phyloP scores from a whole-genome alignment of 1,140 invertebrate genomes.

The Chrysoperla carnea region DNA sequence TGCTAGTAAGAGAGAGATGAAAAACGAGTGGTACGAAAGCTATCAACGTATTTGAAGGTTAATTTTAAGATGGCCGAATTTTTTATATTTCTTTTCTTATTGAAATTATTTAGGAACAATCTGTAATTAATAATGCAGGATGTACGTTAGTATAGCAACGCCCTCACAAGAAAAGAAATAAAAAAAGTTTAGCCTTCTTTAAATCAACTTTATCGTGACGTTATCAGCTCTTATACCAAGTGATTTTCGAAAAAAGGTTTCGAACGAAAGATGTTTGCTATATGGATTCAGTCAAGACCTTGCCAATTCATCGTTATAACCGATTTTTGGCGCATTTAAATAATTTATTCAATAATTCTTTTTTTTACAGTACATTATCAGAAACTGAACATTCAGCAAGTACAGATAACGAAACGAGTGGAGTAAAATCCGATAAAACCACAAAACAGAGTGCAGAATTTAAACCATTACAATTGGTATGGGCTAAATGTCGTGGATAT shows the following conservation, averaged over 20 bases:
- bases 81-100: background rate
- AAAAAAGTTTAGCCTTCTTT: no score
- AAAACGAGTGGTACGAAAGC: background rate
- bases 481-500: constrained; percentile 92
- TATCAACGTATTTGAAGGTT: background rate
- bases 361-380: constrained; percentile 5
- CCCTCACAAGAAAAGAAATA: no score
- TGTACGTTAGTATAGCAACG: no score
- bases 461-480: constrained; percentile 79
- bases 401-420: constrained; percentile 10
- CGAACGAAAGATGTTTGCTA: no score
- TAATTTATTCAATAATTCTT: background rate
- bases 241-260: no score
- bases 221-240: no score
- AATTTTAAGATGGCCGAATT: no score
- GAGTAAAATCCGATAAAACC: constrained; percentile 9
- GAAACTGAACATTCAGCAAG: constrained; percentile 4
- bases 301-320: no score
- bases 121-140: no score
- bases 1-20: background rate
- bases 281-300: no score
- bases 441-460: constrained; percentile 18
- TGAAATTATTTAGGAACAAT: background rate
- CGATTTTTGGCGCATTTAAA: no score
- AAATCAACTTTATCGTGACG: no score